Evolutionary conservation across 2,797 vertebrate species (phyloP), one percentile per base, ranked within the genome.

Genomic region (Hozukius guyotensis): DNA sequence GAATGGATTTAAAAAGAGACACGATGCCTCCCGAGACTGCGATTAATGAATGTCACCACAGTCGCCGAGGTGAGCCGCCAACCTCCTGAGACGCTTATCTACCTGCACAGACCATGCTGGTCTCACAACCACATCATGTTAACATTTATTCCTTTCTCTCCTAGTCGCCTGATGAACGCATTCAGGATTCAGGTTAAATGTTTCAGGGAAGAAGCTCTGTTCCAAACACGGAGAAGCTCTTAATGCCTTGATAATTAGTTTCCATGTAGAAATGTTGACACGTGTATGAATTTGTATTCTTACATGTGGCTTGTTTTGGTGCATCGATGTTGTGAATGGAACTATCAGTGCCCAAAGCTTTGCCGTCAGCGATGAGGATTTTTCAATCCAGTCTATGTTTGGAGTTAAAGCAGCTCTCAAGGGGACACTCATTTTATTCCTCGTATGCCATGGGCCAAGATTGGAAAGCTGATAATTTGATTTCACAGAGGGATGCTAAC

Each of bases 381-480:
- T 76, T 61, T 53, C 36, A 32, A 38, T 83, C 52, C 25, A 53
- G 72, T 75, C 56, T n/a, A 49, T 65, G 56, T 29, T 53, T 32
- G 60, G 56, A 72, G 61, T 55, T 74, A 20, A 62, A 72, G 49
- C 31, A n/a, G 57, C 31, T 42, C 7, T 71, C 29, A 78, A 63
- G 24, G 64, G 34, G 65, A 74, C 31, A 60, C 80, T 85, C 69
- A 75, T 82, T 90, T 76, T 72, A 66, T 75, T 78, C 78, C 55
- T 78, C 29, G 13, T 80, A 59, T 79, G 85, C 84, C 80, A 75
- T 14, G 42, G 89, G 84, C 91, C 82, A 79, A 92, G 77, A 93
- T 81, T 87, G 89, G 83, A 86, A 93, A 88, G 84, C 80, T 68
- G 83, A 89, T 93, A 86, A 91, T 94, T 94, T 92, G 85, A 94